Evolutionary conservation across 1,140 invertebrate genomes (phyloP).

Genomic region (Lasioglossum albipes): DNA sequence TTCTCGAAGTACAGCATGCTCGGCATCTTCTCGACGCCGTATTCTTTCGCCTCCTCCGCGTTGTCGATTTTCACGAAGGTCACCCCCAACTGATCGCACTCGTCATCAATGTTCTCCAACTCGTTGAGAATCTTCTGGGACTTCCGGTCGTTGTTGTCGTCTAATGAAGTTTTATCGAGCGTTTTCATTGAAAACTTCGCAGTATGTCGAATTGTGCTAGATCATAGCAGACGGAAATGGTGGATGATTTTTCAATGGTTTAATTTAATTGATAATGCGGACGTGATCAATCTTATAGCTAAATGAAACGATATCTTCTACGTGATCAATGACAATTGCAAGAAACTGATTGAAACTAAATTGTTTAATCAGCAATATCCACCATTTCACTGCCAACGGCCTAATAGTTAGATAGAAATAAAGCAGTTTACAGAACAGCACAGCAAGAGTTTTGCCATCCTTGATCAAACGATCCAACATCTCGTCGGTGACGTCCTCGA

Average conservation of each 20-base stretch:
- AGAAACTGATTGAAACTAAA: too few relatives aligned
- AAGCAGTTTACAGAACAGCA: constrained; percentile 92
- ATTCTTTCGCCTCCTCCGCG: constrained; percentile 92
- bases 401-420: background rate
- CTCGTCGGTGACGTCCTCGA: constrained; percentile 96
- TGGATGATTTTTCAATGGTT: too few relatives aligned
- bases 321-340: too few relatives aligned
- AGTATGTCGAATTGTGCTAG: background rate
- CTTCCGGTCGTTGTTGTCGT: constrained; percentile 94
- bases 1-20: constrained; percentile 94
- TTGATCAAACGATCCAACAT: constrained; percentile 94
- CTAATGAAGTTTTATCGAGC: constrained; percentile 79
- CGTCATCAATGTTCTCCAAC: constrained; percentile 96
- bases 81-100: constrained; percentile 92
- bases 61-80: constrained; percentile 97
- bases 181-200: background rate
- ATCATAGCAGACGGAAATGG: background rate
- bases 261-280: too few relatives aligned
- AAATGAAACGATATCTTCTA: too few relatives aligned
- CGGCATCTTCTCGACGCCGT: constrained; percentile 93
- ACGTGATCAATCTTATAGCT: too few relatives aligned
- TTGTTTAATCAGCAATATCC: background rate
- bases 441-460: constrained; percentile 92
- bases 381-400: background rate
- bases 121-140: constrained; percentile 92